phyloP scores from a whole-genome alignment of 2,113 vertebrate genomes.

The Oceanites oceanicus region DNA sequence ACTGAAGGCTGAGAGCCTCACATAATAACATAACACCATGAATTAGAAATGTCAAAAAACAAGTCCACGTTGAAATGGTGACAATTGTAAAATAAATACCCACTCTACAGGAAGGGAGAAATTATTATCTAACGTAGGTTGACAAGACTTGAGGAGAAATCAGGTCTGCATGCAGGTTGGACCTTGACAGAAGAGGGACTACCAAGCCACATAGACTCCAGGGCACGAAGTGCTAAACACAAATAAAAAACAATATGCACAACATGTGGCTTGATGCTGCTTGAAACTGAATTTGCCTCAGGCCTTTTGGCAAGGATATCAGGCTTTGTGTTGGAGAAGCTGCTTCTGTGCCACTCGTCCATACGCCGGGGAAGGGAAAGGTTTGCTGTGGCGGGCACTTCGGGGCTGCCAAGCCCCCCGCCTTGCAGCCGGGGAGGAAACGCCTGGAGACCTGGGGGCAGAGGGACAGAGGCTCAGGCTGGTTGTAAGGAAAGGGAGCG shows the following conservation, averaged over 20 bases:
- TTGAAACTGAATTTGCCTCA: not conserved
- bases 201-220: rapidly evolving
- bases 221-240: not conserved
- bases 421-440: not conserved
- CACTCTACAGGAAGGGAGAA: not conserved
- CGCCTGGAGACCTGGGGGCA: rapidly evolving
- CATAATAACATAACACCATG: not conserved
- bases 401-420: not conserved
- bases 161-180: not conserved
- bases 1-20: not conserved
- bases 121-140: not conserved
- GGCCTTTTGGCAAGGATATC: not conserved
- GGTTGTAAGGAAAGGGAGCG: not conserved
- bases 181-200: not conserved
- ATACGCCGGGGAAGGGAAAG: not conserved
- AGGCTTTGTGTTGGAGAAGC: not conserved
- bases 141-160: not conserved
- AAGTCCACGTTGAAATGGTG: not conserved
- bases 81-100: not conserved
- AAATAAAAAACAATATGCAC: not conserved
- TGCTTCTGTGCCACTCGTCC: not conserved
- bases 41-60: not conserved
- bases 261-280: not conserved
- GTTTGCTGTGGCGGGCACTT: not conserved
- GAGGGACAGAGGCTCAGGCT: not conserved